Base-by-base conservation (phyloP, 2,113 vertebrate genomes). In the Takifugu bimaculatus region DNA sequence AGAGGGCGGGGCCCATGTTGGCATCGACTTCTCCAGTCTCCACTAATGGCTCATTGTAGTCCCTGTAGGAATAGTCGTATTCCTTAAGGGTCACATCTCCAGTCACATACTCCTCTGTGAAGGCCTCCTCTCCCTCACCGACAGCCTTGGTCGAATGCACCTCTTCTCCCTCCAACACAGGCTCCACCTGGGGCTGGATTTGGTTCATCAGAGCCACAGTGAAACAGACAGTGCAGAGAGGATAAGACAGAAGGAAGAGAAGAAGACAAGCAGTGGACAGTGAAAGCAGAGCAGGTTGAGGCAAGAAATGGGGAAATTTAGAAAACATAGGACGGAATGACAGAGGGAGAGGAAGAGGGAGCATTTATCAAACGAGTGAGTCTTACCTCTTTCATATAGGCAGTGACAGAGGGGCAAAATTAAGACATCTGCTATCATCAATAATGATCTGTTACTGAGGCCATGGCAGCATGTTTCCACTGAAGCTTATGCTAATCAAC, bases 51-150 rank as follows among this genome's bases (percentile, higher is more conserved):
- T 96, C 91, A 26, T 26, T 88, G 80, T 93, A 93, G 81, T 93
- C 93, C 65, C 87, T 92, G 90, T 93, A 94, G 89, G 90, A 87
- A 90, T 94, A 93, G 83, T 93, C 93, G 78, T 95, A 94, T 77
- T 92, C 92, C 82, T 72, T 92, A 70, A 83, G 60, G 75, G 84
- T 89, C 81, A 89, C 50, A 48, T 93, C 90, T 3, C 90, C 89
- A 20, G 89, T 88, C 79, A 90, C 83, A 79, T 92, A 91, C 78
- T 93, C 92, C 79, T 92, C 90, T 9, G 81, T 77, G 75, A 92
- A 91, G 66, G 68, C 29, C 54, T 89, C 83, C 55, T 89, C 90
- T 3, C 20, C 81, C 25, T 53, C 85, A 66, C 79, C 86, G 12
- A 73, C 83, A 48, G 85, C 50, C 75, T 89, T 88, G 60, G 77